phyloP scores from a whole-genome alignment of 1,140 invertebrate genomes.

The Philotrypesis tridentata region DNA sequence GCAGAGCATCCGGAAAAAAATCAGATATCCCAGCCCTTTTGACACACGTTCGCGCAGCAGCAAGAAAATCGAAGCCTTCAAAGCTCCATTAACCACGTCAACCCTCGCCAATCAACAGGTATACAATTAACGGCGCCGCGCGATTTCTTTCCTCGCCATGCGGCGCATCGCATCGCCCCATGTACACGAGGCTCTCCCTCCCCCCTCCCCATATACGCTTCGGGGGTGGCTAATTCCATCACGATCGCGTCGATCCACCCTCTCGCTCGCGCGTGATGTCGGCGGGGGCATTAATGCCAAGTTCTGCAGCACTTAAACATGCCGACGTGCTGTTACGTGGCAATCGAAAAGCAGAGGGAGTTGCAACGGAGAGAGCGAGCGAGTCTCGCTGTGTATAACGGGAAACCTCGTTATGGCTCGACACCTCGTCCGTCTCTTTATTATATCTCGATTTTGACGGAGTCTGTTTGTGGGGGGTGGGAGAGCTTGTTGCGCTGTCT shows the following conservation, averaged over 20 bases:
- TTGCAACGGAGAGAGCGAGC: neutral
- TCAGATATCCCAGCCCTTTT: too few relatives aligned
- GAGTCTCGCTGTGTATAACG: neutral
- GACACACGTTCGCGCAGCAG: too few relatives aligned
- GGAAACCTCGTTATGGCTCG: constrained; percentile 12
- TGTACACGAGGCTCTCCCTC: too few relatives aligned
- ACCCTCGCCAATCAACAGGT: neutral
- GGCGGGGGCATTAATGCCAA: too few relatives aligned
- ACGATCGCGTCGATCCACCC: neutral
- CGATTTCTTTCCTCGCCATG: neutral
- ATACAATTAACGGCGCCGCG: neutral
- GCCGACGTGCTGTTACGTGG: neutral
- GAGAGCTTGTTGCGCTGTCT: too few relatives aligned
- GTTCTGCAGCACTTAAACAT: constrained; percentile 3
- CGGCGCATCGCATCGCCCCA: neutral
- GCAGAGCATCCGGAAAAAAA: too few relatives aligned
- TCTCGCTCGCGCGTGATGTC: neutral
- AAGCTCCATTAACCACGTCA: too few relatives aligned
- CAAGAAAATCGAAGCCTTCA: too few relatives aligned
- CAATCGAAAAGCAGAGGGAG: neutral
- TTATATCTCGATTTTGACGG: constrained; percentile 17
- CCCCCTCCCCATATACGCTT: neutral
- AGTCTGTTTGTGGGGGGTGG: neutral
- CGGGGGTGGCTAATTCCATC: neutral
- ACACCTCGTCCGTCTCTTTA: constrained; percentile 11